Conservation (phyloP, 2,113 vertebrate genomes). For the Donacobius atricapilla region DNA sequence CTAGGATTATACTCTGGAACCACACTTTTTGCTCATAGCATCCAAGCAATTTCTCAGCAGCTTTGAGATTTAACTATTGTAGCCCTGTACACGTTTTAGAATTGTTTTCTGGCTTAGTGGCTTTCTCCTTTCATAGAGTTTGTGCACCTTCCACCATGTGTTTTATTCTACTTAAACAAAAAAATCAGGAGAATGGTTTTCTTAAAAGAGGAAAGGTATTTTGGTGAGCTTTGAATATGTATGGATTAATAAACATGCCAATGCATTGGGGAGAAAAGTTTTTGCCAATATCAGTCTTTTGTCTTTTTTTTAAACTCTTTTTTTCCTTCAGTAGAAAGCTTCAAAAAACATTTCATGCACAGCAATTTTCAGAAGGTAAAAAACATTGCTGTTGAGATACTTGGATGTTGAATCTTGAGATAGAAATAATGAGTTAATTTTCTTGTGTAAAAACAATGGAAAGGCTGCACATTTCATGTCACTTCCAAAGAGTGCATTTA, state of each 20-base stretch:
- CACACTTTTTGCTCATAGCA: conserved; percentile 70
- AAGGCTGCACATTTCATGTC: conserved; percentile 1
- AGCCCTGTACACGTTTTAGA: conserved; percentile 37
- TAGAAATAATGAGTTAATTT: conserved; percentile 47
- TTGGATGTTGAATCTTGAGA: neutral
- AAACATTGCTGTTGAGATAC: neutral
- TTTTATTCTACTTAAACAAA: neutral
- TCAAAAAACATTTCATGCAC: neutral
- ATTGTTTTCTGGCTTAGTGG: conserved; percentile 13
- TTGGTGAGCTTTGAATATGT: neutral
- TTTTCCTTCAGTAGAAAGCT: neutral
- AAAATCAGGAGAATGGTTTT: neutral
- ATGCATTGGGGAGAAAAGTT: neutral
- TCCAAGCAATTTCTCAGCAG: conserved; percentile 56
- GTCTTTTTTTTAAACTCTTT: neutral
- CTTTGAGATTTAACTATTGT: conserved; percentile 69
- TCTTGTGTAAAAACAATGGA: conserved; percentile 1
- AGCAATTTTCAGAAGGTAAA: neutral
- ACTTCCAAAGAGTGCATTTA: conserved; percentile 10
- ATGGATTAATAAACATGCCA: neutral
- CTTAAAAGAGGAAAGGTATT: neutral
- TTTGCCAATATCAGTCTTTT: neutral
- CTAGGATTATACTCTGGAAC: conserved; percentile 80
- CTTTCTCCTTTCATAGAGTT: neutral
- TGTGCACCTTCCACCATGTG: neutral